A percentile compares a stretch with the other conserved stretches of the same genome.
Conservation (phyloP, 2,888 invertebrate species). For the Tiphia femorata region DNA sequence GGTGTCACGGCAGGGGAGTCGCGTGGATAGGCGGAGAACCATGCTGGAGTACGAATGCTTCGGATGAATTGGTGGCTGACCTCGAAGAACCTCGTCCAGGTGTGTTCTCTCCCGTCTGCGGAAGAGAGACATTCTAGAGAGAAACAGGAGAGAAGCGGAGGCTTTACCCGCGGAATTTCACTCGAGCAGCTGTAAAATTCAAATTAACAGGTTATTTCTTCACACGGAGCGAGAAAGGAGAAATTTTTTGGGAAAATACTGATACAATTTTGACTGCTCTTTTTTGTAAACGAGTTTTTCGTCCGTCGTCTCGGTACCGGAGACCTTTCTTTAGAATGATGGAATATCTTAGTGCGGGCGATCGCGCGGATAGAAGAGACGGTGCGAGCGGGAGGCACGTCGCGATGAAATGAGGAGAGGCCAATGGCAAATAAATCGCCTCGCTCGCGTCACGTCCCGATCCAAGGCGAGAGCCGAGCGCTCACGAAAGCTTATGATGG, state of each 20-base stretch:
- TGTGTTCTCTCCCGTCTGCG: not conserved
- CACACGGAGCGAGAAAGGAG: too few relatives aligned
- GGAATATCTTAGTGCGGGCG: too few relatives aligned
- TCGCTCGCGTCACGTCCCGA: conserved; percentile 67
- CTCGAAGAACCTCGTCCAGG: conserved; percentile 13
- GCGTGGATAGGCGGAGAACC: conserved; percentile 67
- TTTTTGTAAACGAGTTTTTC: too few relatives aligned
- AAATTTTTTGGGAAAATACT: too few relatives aligned
- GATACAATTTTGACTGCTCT: too few relatives aligned
- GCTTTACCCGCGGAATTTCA: not conserved
- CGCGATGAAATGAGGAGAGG: conserved; percentile 66
- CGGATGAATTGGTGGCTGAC: conserved; percentile 39
- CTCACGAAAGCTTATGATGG: conserved; percentile 64
- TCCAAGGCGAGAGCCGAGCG: conserved; percentile 59
- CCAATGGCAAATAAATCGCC: conserved; percentile 68
- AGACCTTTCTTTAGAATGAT: too few relatives aligned
- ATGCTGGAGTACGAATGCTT: conserved; percentile 30
- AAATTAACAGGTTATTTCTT: too few relatives aligned
- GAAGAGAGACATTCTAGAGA: not conserved
- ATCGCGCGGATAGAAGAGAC: too few relatives aligned
- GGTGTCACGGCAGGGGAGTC: conserved; percentile 61
- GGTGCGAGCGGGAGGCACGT: conserved; percentile 58
- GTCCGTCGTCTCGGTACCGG: too few relatives aligned
- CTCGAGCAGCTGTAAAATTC: too few relatives aligned
- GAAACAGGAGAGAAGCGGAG: not conserved